Base-by-base conservation (phyloP, 2,888 invertebrate species). In the Macropis europaea region DNA sequence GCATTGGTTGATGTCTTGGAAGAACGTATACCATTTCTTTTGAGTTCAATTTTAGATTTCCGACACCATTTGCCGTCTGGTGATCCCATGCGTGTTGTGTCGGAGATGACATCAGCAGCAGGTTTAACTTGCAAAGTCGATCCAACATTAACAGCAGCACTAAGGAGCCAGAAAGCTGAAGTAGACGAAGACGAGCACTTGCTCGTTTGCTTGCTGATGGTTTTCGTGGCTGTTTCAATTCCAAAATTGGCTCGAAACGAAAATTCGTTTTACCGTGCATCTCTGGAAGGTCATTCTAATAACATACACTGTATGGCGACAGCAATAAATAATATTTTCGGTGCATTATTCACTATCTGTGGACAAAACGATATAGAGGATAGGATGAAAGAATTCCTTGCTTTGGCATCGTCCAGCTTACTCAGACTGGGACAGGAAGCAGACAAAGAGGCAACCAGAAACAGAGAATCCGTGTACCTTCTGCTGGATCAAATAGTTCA, bases 221-320 rank as follows among this genome's bases (percentile, higher is more conserved):
- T 99, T 3, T 99, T 99, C 90, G 97, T 99, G 0, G 99, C 99
- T 0, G 98, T 99, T 13, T 97, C 99, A 0, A 95, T 99, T 81
- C 99, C 99, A 1, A 96, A 97, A 90, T 92, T 99, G 52, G 98
- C 99, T 1, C 93, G 96, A 67, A 96, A 94, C 83, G 98, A 99
- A 69, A 94, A 94, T 57, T 97, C 98, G 0, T 96, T 97, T 84
- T 97, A 97, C 88, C 92, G 96, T 66, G 95, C 97, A 0, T 95
- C 96, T 0, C 91, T 96, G 64, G 95, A 96, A 91, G 98, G 98
- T 0, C 99, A 99, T 88, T 95, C 97, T n/a, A 99, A 99, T 91
- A 99, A 99, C 90, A 97, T 97, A 72, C 99, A 99, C 90, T 99
- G 99, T 88, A 96, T 99, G 93, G 98, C 99, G 0, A 94, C 97